Evolutionary conservation across 2,113 vertebrate genomes (phyloP).

Genomic region (Physeter macrocephalus): DNA sequence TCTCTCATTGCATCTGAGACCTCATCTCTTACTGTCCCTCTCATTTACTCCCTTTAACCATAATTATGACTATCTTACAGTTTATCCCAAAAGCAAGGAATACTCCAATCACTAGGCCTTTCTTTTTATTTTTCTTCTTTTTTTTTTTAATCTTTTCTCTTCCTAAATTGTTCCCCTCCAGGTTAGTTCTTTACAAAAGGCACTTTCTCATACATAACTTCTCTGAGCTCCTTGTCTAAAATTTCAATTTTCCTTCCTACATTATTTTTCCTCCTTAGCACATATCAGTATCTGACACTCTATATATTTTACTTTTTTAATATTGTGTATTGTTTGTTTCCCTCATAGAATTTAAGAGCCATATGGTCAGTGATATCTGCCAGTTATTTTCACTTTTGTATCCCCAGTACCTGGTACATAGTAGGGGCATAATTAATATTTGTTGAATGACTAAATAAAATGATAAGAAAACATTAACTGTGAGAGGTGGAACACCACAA

Average conservation of each 20-base stretch:
- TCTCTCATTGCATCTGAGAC: not conserved
- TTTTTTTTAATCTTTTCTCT: not conserved
- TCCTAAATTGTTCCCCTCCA: not conserved
- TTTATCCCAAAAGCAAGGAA: not conserved
- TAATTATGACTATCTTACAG: not conserved
- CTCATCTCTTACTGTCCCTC: not conserved
- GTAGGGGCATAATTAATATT: not conserved
- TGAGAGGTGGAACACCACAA: not conserved
- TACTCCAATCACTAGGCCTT: not conserved
- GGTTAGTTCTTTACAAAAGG: not conserved
- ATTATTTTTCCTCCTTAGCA: not conserved
- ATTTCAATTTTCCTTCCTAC: not conserved
- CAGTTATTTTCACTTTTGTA: not conserved
- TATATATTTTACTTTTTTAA: not conserved
- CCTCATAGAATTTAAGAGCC: not conserved
- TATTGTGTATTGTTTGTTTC: not conserved
- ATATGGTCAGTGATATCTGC: not conserved
- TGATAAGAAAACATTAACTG: not conserved
- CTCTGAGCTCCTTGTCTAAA: not conserved
- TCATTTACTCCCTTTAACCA: not conserved
- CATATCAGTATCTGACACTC: not conserved
- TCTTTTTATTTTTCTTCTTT: not conserved
- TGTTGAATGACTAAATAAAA: not conserved
- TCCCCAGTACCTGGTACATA: not conserved
- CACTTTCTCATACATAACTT: not conserved